phyloP scores from a whole-genome alignment of 64 coral and sea anemone species.

The Platygyra sinensis region DNA sequence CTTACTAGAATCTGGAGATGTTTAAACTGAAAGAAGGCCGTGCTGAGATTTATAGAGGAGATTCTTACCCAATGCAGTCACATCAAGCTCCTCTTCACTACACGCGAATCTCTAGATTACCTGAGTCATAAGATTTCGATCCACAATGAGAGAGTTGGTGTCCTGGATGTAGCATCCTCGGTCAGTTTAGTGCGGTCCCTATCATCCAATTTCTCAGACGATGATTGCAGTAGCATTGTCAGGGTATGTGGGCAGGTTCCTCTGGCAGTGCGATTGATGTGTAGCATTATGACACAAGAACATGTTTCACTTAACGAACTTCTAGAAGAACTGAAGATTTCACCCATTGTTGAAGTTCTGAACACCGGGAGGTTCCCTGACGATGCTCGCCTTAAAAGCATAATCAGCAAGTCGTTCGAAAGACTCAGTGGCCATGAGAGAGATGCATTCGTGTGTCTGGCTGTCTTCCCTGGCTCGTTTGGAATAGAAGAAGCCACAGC shows the following conservation, averaged over 20 bases:
- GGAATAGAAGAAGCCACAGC: neutral
- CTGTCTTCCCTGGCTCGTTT: neutral
- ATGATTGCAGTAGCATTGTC: neutral
- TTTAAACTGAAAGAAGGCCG: neutral
- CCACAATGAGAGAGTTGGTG: neutral
- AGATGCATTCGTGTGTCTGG: neutral
- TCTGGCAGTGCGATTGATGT: constrained; percentile 6
- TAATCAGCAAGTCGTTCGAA: neutral
- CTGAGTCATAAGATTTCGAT: neutral
- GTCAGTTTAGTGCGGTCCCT: neutral
- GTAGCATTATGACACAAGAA: neutral
- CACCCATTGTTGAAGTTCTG: constrained; percentile 6
- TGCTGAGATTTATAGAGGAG: neutral
- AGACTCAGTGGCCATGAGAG: too few relatives aligned
- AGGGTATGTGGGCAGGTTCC: constrained; percentile 5
- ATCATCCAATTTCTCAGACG: neutral
- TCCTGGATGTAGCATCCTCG: neutral
- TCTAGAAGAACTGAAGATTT: neutral
- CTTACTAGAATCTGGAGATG: neutral
- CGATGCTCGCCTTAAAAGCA: neutral
- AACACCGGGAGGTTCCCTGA: neutral
- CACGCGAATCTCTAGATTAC: neutral
- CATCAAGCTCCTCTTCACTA: constrained; percentile 2
- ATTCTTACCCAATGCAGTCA: neutral
- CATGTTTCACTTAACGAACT: too few relatives aligned